These are phyloP conservation scores for Disparrhopalites patrizii DNA, from an alignment of 2,888 invertebrate species.

Conservation along the genomic window DNA sequence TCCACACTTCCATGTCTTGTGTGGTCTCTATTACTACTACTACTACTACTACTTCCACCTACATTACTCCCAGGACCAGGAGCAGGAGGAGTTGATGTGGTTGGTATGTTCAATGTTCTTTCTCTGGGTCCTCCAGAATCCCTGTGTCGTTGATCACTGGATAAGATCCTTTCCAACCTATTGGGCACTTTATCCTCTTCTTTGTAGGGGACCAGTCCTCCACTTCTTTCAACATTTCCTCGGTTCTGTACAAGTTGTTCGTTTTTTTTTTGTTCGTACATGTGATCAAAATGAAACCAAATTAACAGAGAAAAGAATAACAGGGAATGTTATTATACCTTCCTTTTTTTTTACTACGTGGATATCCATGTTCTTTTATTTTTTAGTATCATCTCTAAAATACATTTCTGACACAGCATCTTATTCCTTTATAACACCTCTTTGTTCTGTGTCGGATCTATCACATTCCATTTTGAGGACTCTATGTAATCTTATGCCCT, in stretches of 20 bases:
- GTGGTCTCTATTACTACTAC: neutral
- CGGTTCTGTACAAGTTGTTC: neutral
- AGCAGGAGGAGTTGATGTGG: neutral
- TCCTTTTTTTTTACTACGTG: neutral
- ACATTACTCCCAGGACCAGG: too few species aligned
- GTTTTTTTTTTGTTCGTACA: too few species aligned
- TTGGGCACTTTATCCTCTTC: conserved; percentile 9
- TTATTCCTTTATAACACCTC: too few species aligned
- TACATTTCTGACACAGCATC: too few species aligned
- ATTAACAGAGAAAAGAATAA: neutral
- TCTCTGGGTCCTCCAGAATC: conserved; percentile 4
- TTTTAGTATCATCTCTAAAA: too few species aligned
- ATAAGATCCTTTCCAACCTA: conserved; percentile 15
- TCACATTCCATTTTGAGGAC: too few species aligned
- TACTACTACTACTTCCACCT: too few species aligned
- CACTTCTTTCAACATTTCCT: neutral
- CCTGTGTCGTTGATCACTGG: conserved; percentile 11
- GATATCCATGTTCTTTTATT: neutral
- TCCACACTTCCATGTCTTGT: neutral
- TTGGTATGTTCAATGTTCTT: neutral
- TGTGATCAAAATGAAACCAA: neutral
- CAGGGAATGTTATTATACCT: neutral
- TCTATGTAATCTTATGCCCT: too few species aligned
- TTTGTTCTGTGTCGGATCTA: neutral
- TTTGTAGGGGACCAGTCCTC: neutral